phyloP scores from a whole-genome alignment of 2,113 vertebrate genomes.

The Phodopus roborovskii region DNA sequence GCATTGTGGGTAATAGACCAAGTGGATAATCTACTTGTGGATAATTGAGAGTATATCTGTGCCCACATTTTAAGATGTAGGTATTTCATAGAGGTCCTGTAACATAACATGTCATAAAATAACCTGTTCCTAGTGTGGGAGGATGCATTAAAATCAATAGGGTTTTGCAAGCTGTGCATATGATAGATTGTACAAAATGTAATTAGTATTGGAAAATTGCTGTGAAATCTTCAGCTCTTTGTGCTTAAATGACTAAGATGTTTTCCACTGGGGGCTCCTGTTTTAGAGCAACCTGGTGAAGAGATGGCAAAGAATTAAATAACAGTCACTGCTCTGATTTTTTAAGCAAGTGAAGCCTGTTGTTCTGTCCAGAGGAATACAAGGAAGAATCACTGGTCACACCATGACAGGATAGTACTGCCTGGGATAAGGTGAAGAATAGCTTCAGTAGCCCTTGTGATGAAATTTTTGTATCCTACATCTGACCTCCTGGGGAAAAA shows the following conservation, averaged over 20 bases:
- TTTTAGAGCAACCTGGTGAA: conserved; percentile 62
- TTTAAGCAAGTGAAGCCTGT: conserved; percentile 69
- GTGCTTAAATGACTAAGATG: conserved; percentile 74
- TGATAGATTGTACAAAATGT: conserved; percentile 81
- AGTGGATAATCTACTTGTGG: conserved; percentile 82
- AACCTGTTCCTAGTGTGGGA: conserved; percentile 75
- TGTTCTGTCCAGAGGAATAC: conserved; percentile 29
- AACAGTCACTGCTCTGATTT: conserved; percentile 59
- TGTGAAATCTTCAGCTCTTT: conserved; percentile 78
- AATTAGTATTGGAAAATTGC: conserved; percentile 83
- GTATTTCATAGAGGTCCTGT: conserved; percentile 70
- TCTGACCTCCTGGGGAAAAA: conserved; percentile 72
- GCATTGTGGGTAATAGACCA: conserved; percentile 75
- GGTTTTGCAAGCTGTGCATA: conserved; percentile 82
- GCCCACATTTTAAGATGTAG: conserved; percentile 72
- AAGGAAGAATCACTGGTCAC: conserved; percentile 37
- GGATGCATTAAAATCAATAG: conserved; percentile 82
- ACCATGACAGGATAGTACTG: conserved; percentile 33
- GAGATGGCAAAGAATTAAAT: conserved; percentile 70
- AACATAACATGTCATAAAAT: conserved; percentile 79
- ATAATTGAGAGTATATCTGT: conserved; percentile 78
- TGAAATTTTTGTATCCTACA: conserved; percentile 70
- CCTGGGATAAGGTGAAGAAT: conserved; percentile 52
- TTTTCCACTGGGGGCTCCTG: conserved; percentile 71
- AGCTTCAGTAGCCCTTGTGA: conserved; percentile 53